Conservation (phyloP, 92 coral and sea anemone species). For the Epizoanthus rinbou region DNA sequence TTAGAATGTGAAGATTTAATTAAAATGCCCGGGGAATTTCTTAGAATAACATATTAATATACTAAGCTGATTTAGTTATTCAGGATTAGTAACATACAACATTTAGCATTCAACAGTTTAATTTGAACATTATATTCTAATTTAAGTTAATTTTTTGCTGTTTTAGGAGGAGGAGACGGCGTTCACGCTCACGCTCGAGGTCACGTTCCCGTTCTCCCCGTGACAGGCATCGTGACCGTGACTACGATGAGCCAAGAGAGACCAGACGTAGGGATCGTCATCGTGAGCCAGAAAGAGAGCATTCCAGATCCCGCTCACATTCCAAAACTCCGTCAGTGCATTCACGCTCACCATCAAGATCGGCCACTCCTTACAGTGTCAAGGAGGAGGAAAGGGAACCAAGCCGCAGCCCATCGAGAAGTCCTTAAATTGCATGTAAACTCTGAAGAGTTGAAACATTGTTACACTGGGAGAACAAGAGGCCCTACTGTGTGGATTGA, state of each 20-base stretch:
- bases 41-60: too few species aligned
- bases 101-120: too few species aligned
- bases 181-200: slow-evolving; percentile 64
- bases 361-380: slow-evolving; percentile 52
- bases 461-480: too few species aligned
- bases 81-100: too few species aligned
- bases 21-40: too few species aligned
- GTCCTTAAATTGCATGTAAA: neutral
- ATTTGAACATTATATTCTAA: too few species aligned
- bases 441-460: too few species aligned
- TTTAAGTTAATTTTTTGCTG: neutral
- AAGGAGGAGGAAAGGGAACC: slow-evolving; percentile 66
- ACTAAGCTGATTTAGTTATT: too few species aligned
- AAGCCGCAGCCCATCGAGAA: slow-evolving; percentile 66
- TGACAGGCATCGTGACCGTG: slow-evolving; percentile 36
- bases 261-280: slow-evolving; percentile 34
- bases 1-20: too few species aligned
- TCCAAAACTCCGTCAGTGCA: slow-evolving; percentile 54
- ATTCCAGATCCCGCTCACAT: slow-evolving; percentile 69
- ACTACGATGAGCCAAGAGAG: slow-evolving; percentile 30
- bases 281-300: slow-evolving; percentile 50
- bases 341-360: slow-evolving; percentile 44
- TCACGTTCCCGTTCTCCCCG: slow-evolving; percentile 66
- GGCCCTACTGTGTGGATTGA: too few species aligned
- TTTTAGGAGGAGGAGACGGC: slow-evolving; percentile 41